Percentiles rank a stretch among this genome's conserved stretches.
phyloP scores from a whole-genome alignment of 2,797 vertebrate genomes.

The Emydoidea blandingii region DNA sequence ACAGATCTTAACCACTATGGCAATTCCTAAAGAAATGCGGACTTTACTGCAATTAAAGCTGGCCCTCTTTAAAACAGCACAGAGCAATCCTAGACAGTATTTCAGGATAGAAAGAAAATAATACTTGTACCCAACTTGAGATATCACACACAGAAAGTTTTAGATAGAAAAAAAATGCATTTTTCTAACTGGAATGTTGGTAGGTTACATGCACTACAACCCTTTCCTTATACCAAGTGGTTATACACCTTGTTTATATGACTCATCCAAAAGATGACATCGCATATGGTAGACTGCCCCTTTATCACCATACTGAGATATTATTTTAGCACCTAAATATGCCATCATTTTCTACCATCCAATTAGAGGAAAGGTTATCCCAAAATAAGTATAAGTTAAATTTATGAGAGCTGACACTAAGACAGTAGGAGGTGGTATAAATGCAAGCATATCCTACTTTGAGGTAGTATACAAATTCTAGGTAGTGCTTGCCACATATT shows the following conservation, averaged over 20 bases:
- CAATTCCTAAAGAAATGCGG: background rate
- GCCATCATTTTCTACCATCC: background rate
- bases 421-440: background rate
- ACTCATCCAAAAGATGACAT: background rate
- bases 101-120: background rate
- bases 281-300: background rate
- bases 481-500: background rate
- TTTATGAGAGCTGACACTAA: constrained; percentile 45
- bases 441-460: background rate
- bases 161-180: background rate
- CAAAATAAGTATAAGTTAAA: constrained; percentile 13
- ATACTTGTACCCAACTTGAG: background rate
- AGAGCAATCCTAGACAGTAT: background rate
- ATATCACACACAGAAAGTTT: background rate
- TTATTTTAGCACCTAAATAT: background rate
- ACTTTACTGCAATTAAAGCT: background rate
- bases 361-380: constrained; percentile 61
- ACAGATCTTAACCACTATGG: background rate
- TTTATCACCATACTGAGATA: background rate
- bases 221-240: background rate
- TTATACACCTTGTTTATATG: background rate
- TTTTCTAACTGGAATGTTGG: background rate
- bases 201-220: background rate
- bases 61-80: background rate
- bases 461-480: constrained; percentile 26